Conservation (phyloP, 1,140 invertebrate species). For the Anoplolepis gracilipes region DNA sequence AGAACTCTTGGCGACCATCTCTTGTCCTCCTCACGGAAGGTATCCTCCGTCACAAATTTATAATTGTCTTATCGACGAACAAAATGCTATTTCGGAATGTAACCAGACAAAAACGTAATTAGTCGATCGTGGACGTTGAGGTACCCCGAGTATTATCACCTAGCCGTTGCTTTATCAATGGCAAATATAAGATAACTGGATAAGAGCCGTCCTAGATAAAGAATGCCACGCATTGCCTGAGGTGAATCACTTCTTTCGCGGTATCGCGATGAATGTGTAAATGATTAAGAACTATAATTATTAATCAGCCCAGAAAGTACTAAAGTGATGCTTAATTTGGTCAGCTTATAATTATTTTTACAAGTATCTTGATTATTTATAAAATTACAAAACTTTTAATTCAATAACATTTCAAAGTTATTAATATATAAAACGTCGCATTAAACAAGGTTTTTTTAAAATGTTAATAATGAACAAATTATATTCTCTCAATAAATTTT, state of each 20-base stretch:
- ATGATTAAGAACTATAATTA: slow-evolving; percentile 13
- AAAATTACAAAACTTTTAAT: background rate
- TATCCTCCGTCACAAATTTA: slow-evolving; percentile 34
- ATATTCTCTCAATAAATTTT: background rate
- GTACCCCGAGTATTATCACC: slow-evolving; percentile 60
- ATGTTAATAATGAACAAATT: background rate
- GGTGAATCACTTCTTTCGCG: slow-evolving; percentile 54
- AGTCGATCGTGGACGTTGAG: slow-evolving; percentile 54
- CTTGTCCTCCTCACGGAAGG: background rate
- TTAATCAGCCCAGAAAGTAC: background rate
- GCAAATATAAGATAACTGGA: slow-evolving; percentile 84
- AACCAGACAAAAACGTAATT: slow-evolving; percentile 30
- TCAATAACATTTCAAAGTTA: slow-evolving; percentile 8
- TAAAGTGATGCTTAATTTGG: background rate
- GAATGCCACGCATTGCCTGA: slow-evolving; percentile 7
- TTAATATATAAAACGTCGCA: background rate
- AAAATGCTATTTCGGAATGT: background rate
- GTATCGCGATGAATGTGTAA: background rate
- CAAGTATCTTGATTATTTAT: too few relatives aligned
- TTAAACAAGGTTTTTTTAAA: background rate
- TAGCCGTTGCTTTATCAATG: slow-evolving; percentile 76
- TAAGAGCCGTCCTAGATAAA: slow-evolving; percentile 82
- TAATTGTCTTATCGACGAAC: background rate
- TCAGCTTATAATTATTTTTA: background rate
- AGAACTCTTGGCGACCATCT: slow-evolving; percentile 77